phyloP scores from a whole-genome alignment of 1,140 invertebrate species.

The Pseudomyrmex dendroicus region DNA sequence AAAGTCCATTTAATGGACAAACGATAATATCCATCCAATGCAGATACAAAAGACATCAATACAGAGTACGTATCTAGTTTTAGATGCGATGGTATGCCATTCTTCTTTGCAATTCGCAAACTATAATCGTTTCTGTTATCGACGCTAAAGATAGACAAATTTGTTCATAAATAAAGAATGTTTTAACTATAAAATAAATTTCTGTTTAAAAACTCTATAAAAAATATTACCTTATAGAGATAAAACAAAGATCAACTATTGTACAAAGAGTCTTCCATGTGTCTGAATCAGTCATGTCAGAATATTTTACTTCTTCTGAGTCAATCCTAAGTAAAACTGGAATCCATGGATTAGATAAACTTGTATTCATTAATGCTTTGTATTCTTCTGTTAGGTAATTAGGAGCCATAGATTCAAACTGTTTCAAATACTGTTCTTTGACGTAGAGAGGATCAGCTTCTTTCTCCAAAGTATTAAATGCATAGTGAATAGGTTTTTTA shows the following conservation, averaged over 20 bases:
- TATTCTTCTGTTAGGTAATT: slow-evolving; percentile 93
- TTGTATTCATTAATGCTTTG: slow-evolving; percentile 88
- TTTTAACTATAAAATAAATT: slow-evolving; percentile 12
- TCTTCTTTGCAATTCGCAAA: slow-evolving; percentile 91
- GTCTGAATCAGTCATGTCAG: slow-evolving; percentile 84
- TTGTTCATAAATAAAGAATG: not conserved
- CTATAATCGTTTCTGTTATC: slow-evolving; percentile 86
- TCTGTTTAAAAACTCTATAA: slow-evolving; percentile 6
- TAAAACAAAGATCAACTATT: slow-evolving; percentile 93
- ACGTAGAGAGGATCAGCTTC: slow-evolving; percentile 87
- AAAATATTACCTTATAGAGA: slow-evolving; percentile 87
- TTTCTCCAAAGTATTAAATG: slow-evolving; percentile 87
- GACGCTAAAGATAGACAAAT: too few relatives aligned
- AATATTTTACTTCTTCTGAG: slow-evolving; percentile 89
- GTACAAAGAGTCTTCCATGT: slow-evolving; percentile 90
- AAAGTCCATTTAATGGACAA: slow-evolving; percentile 95
- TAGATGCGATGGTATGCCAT: slow-evolving; percentile 91
- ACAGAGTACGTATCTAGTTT: slow-evolving; percentile 87
- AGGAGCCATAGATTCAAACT: slow-evolving; percentile 91
- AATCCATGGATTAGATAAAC: slow-evolving; percentile 70
- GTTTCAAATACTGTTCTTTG: slow-evolving; percentile 91
- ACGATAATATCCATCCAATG: slow-evolving; percentile 95
- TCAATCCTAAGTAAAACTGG: slow-evolving; percentile 86
- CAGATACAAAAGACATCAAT: slow-evolving; percentile 92
- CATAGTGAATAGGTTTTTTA: slow-evolving; percentile 90